Conservation (phyloP, 2,888 invertebrate genomes). For the Steinernema carpocapsae region DNA sequence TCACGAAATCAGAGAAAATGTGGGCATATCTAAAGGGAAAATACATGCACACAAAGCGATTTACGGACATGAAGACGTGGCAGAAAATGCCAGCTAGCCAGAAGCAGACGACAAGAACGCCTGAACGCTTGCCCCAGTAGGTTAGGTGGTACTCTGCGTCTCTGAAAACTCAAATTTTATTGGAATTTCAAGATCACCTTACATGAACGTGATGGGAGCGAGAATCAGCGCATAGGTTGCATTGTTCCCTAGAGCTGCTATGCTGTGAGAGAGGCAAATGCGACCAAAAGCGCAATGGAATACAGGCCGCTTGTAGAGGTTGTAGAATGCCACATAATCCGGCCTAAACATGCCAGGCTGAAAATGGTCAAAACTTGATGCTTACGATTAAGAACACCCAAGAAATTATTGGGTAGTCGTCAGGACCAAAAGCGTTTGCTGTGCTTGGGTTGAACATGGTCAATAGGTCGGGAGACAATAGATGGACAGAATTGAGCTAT, state of each 20-base stretch:
- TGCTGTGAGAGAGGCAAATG: background rate
- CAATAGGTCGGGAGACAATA: background rate
- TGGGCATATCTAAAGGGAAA: background rate
- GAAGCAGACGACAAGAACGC: background rate
- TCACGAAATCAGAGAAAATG: background rate
- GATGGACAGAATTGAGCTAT: background rate
- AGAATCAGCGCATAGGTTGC: background rate
- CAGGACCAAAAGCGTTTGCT: background rate
- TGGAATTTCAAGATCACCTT: background rate
- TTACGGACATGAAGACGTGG: background rate
- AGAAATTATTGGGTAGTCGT: background rate
- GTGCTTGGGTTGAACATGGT: background rate
- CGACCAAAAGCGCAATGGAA: background rate
- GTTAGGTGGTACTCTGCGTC: background rate
- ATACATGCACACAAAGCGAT: background rate
- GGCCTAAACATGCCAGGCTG: background rate
- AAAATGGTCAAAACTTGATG: background rate
- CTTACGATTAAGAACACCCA: background rate
- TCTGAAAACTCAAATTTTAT: background rate
- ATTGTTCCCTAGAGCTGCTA: background rate
- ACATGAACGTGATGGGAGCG: background rate
- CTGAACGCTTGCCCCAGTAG: background rate
- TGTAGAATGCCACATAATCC: background rate
- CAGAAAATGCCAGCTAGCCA: background rate
- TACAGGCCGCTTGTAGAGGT: background rate